Base-by-base conservation (phyloP, 1,140 invertebrate genomes). In the Drosophila nasuta region DNA sequence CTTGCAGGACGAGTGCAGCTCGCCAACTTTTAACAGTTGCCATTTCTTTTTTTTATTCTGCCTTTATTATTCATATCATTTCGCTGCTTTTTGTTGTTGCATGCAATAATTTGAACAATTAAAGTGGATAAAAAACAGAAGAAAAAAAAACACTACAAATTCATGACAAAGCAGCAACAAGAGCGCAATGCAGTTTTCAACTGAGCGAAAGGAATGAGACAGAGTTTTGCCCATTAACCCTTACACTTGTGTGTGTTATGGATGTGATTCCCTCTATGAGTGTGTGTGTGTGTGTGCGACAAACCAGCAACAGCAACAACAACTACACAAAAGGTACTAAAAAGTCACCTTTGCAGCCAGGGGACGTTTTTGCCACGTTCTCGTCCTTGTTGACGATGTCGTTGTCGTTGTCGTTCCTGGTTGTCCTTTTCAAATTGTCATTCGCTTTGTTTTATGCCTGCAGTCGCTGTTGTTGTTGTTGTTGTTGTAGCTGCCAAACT, bases 341-440 rank as follows among this genome's bases (percentile, higher is more conserved):
- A 80, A 89, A 89, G 86, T 89, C 85, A 89, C 85, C 85, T 89
- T 90, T 89, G 56, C 75, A 66, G 75, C 52, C 59, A 58, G 54
- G 75, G 71, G 80, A 80, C 77, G 30, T 65, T 57, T 54, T 57
- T 54, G n/a, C 15, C 52, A 48, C 56, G 54, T 62, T 43, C 48
- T 45, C 33, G 38, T 62, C 46, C 59, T 45, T 33, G n/a, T 28
- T 20, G 59, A 28, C 59, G 35, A 68, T 75, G 79, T 79, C 83
- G 83, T 67, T 82, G 67, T 79, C 66, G 51, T 67, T 51, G 54
- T 63, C 67, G 62, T 52, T 77, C 33, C 71, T 28, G 56, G 45
- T 68, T 83, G 82, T 82, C 83, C 83, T 70, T 88, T 83, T 82
- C 72, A 75, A 82, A 87, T 88, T 87, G 82, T 88, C 83, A 88